Percentiles rank a stretch among this genome's conserved stretches.
These are phyloP conservation scores for Drosophila anceps DNA, from an alignment of 2,888 invertebrate genomes.

Conservation along the genomic window DNA sequence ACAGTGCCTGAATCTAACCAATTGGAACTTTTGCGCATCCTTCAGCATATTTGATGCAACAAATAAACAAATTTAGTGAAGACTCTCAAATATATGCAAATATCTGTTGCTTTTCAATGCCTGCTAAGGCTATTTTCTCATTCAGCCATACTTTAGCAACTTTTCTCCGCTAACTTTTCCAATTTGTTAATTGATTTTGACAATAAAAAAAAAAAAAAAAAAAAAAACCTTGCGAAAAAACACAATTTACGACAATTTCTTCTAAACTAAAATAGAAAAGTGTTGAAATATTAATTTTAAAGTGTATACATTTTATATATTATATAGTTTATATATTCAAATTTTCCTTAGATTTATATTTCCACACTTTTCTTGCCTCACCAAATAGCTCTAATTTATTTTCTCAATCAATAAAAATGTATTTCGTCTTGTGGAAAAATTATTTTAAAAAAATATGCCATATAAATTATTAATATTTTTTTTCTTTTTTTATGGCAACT, in stretches of 20 bases:
- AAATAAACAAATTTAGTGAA: neutral
- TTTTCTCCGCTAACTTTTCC: neutral
- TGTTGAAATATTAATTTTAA: conserved; percentile 4
- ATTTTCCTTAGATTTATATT: too few species aligned
- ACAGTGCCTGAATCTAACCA: neutral
- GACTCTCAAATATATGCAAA: neutral
- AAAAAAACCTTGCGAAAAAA: conserved; percentile 1
- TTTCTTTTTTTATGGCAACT: neutral
- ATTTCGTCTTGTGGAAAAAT: conserved; percentile 1
- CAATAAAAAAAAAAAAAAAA: conserved; percentile 5
- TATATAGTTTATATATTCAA: too few species aligned
- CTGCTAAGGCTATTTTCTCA: neutral
- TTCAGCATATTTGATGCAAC: rapidly evolving
- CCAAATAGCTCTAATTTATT: neutral
- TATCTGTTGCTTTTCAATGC: neutral
- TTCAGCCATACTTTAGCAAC: neutral
- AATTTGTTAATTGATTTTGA: conserved; percentile 10
- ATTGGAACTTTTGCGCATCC: neutral
- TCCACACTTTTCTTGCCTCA: too few species aligned
- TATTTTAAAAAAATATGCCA: too few species aligned
- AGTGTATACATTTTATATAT: too few species aligned
- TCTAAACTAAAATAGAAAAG: conserved; percentile 12
- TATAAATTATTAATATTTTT: conserved; percentile 5
- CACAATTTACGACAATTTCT: conserved; percentile 2
- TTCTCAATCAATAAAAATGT: neutral